These are phyloP conservation scores for Vandiemenella viatica DNA, from an alignment of 2,888 invertebrate species.

Conservation along the genomic window DNA sequence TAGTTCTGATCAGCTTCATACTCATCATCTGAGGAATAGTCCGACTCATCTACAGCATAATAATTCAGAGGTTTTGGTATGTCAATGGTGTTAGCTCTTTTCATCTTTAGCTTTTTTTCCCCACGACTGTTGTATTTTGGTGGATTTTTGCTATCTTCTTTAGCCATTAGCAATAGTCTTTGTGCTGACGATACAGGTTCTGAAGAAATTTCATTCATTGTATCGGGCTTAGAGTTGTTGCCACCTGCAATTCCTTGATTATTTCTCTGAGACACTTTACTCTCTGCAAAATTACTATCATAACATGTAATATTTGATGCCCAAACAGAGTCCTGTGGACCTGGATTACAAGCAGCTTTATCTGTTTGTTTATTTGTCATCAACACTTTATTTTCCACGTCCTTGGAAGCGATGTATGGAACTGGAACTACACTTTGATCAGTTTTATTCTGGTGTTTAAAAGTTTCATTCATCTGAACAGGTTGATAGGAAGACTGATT, in stretches of 20 bases:
- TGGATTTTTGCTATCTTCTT: conserved; percentile 15
- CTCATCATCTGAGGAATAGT: conserved; percentile 31
- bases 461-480: not conserved
- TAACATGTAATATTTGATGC: too few relatives aligned
- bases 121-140: conserved; percentile 23
- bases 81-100: conserved; percentile 77
- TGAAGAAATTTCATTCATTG: not conserved
- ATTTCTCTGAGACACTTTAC: not conserved
- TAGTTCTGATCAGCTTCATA: conserved; percentile 25
- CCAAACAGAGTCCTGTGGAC: too few relatives aligned
- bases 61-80: conserved; percentile 55
- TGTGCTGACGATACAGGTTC: conserved; percentile 16
- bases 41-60: conserved; percentile 22
- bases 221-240: not conserved
- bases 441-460: not conserved
- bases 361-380: not conserved
- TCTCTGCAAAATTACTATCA: not conserved
- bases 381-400: not conserved
- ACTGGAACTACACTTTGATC: not conserved
- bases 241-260: too few relatives aligned
- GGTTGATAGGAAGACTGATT: not conserved
- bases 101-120: conserved; percentile 60
- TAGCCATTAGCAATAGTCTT: conserved; percentile 20
- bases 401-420: not conserved
- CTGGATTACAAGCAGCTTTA: too few relatives aligned